Evolutionary conservation across 2,797 vertebrate species (phyloP).

Genomic region (Poeciliopsis turneri): DNA sequence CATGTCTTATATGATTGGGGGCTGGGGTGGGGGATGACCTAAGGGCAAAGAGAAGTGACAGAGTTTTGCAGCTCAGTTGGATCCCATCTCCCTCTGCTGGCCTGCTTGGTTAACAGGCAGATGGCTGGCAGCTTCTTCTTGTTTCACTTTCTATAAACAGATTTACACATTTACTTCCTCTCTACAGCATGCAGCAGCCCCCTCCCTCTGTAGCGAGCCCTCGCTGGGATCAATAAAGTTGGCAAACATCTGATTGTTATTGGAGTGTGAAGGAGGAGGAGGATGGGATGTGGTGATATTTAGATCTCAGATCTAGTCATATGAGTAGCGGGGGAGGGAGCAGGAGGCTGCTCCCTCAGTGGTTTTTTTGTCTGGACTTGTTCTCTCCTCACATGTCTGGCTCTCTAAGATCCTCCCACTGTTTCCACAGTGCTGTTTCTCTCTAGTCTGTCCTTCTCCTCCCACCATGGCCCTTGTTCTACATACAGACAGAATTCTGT

Average conservation of each 20-base stretch:
- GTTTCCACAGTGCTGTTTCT: conserved; percentile 65
- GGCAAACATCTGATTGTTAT: conserved; percentile 6
- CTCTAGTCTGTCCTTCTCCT: not conserved
- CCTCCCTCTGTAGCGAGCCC: not conserved
- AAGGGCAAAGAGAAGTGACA: not conserved
- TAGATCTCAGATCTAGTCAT: not conserved
- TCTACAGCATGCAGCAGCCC: conserved; percentile 2
- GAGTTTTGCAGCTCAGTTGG: not conserved
- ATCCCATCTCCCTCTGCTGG: conserved; percentile 21
- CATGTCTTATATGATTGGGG: no score
- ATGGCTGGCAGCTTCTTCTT: conserved; percentile 16
- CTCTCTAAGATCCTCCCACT: conserved; percentile 39
- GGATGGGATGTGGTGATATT: conserved; percentile 5
- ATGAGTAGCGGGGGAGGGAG: not conserved
- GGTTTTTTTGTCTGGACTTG: conserved; percentile 59
- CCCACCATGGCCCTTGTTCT: conserved; percentile 4
- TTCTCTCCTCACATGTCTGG: conserved; percentile 70
- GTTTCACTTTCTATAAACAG: conserved; percentile 14
- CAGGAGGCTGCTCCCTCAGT: conserved; percentile 47
- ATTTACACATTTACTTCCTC: conserved; percentile 35
- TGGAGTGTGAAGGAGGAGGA: conserved; percentile 14
- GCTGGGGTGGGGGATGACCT: not conserved
- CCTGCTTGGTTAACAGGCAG: conserved; percentile 13
- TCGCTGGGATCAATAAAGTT: conserved; percentile 29
- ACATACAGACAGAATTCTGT: not conserved